Evolutionary conservation across 2,888 invertebrate genomes (phyloP), one percentile per base, ranked within the genome.

Genomic region (Myathropa florea): DNA sequence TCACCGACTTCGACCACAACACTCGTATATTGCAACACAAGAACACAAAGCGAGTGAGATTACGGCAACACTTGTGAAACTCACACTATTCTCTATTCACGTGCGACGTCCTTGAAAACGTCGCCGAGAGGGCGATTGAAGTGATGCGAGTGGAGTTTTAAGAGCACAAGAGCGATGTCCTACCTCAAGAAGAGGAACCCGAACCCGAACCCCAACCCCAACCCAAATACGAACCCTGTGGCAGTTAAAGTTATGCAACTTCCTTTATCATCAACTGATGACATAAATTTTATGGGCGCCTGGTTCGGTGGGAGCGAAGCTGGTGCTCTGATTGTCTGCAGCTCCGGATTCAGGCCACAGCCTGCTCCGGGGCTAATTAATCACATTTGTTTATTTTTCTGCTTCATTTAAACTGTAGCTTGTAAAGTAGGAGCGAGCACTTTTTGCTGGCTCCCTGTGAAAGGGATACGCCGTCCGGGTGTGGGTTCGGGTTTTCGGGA

Each of bases 321-420:
- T 21, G 23, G 14, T 61, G 18, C 63, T 28, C 28, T 59, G 36
- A 53, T 60, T 18, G 61, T 46, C 21, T 59, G 64, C 28, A 30
- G 10, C 61, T 71, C 60, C 46, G 46, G 46, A 46, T 36, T 33
- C 18, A 23, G n/a, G 18, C n/a, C 18, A 24, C 33, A n/a, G 33
- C 53, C 18, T 60, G 46, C 64, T 59, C 68, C 53, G 64, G 65
- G 79, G 79, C 65, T 86, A 83, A 86, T 86, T 83, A 86, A 86
- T 86, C 78, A 79, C 83, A 83, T 86, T 83, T 86, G 83, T 86
- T 78, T 78, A 67, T 71, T 86, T 75, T 79, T 83, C 77, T 36
- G 78, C 78, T 82, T 79, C 83, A 83, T 83, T 86, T 86, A 83
- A 86, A 71, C 73, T 78, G 83, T 75, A 82, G 83, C 78, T 46